Evolutionary conservation across 1,140 invertebrate genomes (phyloP).

Genomic region (Meloidogyne chitwoodi): DNA sequence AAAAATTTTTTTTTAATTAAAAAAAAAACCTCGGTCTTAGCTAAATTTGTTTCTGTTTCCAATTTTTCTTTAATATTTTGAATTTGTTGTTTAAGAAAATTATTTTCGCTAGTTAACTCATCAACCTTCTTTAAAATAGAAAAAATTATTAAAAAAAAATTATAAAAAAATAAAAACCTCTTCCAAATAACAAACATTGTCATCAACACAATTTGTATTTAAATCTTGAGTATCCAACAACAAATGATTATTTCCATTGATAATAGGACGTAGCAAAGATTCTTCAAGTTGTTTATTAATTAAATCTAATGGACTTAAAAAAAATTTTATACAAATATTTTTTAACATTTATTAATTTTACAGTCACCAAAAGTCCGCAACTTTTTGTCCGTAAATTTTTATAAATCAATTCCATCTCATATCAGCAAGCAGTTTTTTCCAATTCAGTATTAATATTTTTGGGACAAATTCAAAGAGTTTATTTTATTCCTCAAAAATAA

Average conservation of each 20-base stretch:
- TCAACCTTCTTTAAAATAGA: not conserved
- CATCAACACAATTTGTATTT: not conserved
- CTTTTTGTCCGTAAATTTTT: too few species aligned
- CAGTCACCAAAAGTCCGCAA: too few species aligned
- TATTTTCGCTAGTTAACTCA: not conserved
- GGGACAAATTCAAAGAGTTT: too few species aligned
- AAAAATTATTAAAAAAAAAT: too few species aligned
- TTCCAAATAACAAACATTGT: not conserved
- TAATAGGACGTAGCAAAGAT: not conserved
- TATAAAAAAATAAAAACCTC: not conserved
- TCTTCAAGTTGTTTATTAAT: conserved; percentile 8
- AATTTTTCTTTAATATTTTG: not conserved
- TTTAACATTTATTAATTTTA: too few species aligned
- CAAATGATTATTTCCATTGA: conserved; percentile 6
- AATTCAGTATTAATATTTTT: too few species aligned
- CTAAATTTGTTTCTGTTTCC: not conserved
- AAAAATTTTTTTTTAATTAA: not conserved
- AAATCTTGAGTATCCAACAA: not conserved
- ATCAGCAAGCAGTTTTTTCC: too few species aligned
- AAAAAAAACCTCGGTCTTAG: not conserved
- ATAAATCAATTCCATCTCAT: too few species aligned
- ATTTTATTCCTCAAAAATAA: too few species aligned
- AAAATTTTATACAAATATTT: too few species aligned
- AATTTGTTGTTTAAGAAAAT: not conserved
- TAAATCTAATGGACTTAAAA: conserved; percentile 1